Conservation (phyloP, 2,113 vertebrate genomes). For the Pterocles gutturalis region DNA sequence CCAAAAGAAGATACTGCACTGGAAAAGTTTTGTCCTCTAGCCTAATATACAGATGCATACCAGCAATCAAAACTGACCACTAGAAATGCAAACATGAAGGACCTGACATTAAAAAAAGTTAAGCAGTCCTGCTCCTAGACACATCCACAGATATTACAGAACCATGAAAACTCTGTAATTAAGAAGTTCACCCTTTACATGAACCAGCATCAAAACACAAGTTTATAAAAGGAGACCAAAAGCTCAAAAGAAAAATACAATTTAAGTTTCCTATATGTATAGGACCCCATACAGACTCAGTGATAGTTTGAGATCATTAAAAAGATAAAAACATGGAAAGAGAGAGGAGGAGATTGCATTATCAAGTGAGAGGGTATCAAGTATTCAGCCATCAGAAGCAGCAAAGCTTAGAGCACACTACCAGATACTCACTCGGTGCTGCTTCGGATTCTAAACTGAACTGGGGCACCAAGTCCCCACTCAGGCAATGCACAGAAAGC, state of each 20-base stretch:
- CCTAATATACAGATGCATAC: neutral
- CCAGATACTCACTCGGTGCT: neutral
- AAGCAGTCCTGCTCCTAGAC: neutral
- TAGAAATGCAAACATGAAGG: neutral
- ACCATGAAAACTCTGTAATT: neutral
- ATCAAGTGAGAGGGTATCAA: neutral
- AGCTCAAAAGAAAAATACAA: neutral
- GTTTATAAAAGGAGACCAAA: neutral
- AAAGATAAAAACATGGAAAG: neutral
- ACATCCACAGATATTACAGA: neutral
- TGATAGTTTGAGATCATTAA: neutral
- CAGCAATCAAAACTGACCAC: neutral
- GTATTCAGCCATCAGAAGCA: neutral
- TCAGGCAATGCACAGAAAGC: neutral
- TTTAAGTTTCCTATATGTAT: neutral
- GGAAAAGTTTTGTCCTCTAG: neutral
- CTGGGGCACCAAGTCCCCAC: neutral
- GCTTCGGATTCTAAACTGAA: neutral
- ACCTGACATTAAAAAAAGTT: neutral
- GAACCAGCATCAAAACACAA: neutral
- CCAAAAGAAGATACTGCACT: neutral
- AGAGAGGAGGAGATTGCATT: neutral
- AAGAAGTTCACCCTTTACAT: neutral
- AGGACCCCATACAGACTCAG: neutral
- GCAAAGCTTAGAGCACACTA: neutral